Base-by-base conservation (phyloP, 1,140 invertebrate genomes). In the Stenopsyche tienmushanensis region DNA sequence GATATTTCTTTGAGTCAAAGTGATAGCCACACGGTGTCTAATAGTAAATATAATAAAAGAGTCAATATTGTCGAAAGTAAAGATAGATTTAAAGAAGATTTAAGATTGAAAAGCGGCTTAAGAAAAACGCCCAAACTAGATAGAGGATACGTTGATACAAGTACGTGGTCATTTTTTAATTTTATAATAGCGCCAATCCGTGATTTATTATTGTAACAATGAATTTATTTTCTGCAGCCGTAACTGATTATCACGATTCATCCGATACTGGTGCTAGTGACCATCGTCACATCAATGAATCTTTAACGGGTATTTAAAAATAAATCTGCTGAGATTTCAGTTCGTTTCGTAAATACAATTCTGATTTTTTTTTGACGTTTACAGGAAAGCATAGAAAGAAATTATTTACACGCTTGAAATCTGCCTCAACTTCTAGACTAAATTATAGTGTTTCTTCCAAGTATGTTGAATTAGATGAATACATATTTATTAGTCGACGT, bases 341-440 rank as follows among this genome's bases (percentile, higher is more conserved):
- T 8, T 47, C 3, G 17, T 8, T 10, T 8, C 5, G 13, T 39
- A 39, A 13, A 39, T 39, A 39, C 5, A 5, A 39, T 39, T n/a
- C n/a, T n/a, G n/a, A n/a, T n/a, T n/a, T n/a, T n/a, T n/a, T n/a
- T n/a, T n/a, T n/a, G n/a, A n/a, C n/a, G n/a, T n/a, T n/a, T 66
- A 72, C 25, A 60, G 57, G 57, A 15, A 18, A 39, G 17, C 77
- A 82, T 10, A 76, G 84, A 18, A 83, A 83, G 59, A 84, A 86
- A 47, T 75, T 85, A 42, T 87, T 87, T 71, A 85, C 85, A 0
- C 82, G 85, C 53, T 78, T 85, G 72, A 88, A 86, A 76, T 85
- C 84, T 24, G 80, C 85, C 1, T 87, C 83, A 0, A 85, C 84
- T 0, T 84, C 84, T 0, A 81, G 84, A 15, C 75, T 86, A 2